Evolutionary conservation across 2,888 invertebrate genomes (phyloP), one percentile per base, ranked within the genome.

Genomic region (Saturnia japonica): DNA sequence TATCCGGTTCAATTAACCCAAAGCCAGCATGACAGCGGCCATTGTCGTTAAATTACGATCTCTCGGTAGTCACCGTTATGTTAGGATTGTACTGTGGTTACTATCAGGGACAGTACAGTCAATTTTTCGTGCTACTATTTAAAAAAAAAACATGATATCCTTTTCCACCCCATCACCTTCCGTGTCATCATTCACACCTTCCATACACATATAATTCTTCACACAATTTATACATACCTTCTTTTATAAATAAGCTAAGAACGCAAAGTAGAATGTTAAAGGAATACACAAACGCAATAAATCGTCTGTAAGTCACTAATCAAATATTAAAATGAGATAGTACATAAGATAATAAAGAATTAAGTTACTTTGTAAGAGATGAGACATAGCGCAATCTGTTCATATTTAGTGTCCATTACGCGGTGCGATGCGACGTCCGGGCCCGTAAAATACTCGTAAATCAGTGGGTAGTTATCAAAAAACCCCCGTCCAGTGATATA

Each of bases 381-480:
- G 40, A 54, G 62, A 69, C 54, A 54, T 66, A 64, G 64, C 64
- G 64, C 66, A 54, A 42, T 67, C 66, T 42, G 69, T 70, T 72
- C 75, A 73, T 77, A 76, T 74, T 76, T 74, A 74, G 75, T 72
- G 74, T 76, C 74, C 74, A 76, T 77, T 75, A 78, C 74, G 70
- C 68, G 68, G 51, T 14, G 57, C 57, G 57, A 60, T 28, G 57
- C 57, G 57, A 60, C 57, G 57, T 60, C 16, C 68, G 62, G 74
- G 74, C 76, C 71, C 77, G 78, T 75, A 77, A 80, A 75, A 70
- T 71, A 73, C 68, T 77, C 79, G 78, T 85, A 85, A 85, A 84
- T 85, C 83, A 79, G 73, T 1, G 42, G 68, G 67, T 71, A 71
- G 75, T 80, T 84, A 84, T 84, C 84, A 80, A 82, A 82, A 78